Evolutionary conservation across 2,888 invertebrate genomes (phyloP), one percentile per base, ranked within the genome.

Genomic region (Mamestra brassicae): DNA sequence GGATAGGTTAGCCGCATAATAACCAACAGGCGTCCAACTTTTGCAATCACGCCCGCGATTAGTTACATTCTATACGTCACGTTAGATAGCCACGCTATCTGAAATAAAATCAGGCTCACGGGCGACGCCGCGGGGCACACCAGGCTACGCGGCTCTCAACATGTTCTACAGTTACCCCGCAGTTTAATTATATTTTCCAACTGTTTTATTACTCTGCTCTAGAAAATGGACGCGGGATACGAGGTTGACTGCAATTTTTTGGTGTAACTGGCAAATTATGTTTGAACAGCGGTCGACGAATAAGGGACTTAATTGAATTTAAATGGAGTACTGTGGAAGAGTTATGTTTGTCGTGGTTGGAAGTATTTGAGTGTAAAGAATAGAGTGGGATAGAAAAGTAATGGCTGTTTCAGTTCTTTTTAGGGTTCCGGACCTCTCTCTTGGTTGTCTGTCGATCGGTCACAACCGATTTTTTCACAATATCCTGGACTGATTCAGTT

Each of bases 111-210:
- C 78, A 67, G 61, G 45, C 50, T 74, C 55, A 47, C 76, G 45
- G 73, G 64, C 62, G 71, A 47, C 70, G 72, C 71, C 80, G 60
- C 58, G 54, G 71, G 65, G 26, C 74, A 72, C 73, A 66, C 65
- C 61, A 77, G 77, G 73, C 71, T 76, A 68, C 65, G 63, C 78
- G 77, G 74, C 73, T 78, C 77, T 69, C 45, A 74, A 52, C 80
- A 45, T 79, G 71, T 62, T 36, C 71, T 55, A 34, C 75, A 67
- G 76, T 67, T 75, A 63, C 68, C 71, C 70, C 71, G 42, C 73
- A 67, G 67, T 83, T 81, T 79, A 78, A 80, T 79, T 81, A 87
- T 79, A 84, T 84, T 81, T 75, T 68, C 76, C 66, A 82, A 78
- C 75, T 73, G 75, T 77, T 81, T 87, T 78, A 85, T 78, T 84